These are phyloP conservation scores for Lordiphosa stackelbergi DNA, from an alignment of 1,140 invertebrate genomes.

Conservation along the genomic window DNA sequence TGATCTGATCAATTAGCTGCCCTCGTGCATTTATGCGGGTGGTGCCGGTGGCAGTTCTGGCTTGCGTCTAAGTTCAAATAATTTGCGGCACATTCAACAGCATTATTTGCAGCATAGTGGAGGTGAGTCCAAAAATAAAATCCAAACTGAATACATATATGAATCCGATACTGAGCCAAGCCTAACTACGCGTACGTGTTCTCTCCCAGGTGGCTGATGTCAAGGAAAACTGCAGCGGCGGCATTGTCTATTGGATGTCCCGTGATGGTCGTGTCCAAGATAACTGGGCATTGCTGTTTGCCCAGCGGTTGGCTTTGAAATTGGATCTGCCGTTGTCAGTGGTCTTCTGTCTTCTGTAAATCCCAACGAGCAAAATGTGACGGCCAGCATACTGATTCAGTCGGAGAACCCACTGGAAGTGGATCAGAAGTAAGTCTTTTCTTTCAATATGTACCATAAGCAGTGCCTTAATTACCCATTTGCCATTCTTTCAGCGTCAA, in stretches of 20 bases:
- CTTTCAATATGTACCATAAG: too few species aligned
- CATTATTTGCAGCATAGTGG: conserved; percentile 71
- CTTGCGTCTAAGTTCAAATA: conserved; percentile 59
- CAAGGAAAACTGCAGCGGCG: conserved; percentile 77
- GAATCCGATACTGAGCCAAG: too few species aligned
- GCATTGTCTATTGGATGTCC: conserved; percentile 93
- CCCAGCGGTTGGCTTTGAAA: conserved; percentile 90
- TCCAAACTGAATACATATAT: too few species aligned
- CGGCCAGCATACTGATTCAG: conserved; percentile 87
- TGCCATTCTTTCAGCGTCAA: conserved; percentile 78
- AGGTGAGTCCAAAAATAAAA: conserved; percentile 15
- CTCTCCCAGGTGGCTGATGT: conserved; percentile 84
- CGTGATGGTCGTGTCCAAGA: conserved; percentile 92
- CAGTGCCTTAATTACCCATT: neutral
- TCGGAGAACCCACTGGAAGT: conserved; percentile 86
- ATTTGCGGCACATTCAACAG: conserved; percentile 73
- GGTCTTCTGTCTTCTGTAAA: conserved; percentile 92
- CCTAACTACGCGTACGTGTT: conserved; percentile 84
- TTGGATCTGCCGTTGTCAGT: conserved; percentile 89
- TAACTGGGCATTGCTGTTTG: conserved; percentile 93
- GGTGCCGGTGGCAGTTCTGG: conserved; percentile 31
- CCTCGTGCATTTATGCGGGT: conserved; percentile 75
- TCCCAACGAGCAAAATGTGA: conserved; percentile 85
- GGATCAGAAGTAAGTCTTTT: conserved; percentile 82
- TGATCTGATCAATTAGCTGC: conserved; percentile 73